Conservation (phyloP, 2,797 vertebrate species). For the Lepilemur septentrionalis region DNA sequence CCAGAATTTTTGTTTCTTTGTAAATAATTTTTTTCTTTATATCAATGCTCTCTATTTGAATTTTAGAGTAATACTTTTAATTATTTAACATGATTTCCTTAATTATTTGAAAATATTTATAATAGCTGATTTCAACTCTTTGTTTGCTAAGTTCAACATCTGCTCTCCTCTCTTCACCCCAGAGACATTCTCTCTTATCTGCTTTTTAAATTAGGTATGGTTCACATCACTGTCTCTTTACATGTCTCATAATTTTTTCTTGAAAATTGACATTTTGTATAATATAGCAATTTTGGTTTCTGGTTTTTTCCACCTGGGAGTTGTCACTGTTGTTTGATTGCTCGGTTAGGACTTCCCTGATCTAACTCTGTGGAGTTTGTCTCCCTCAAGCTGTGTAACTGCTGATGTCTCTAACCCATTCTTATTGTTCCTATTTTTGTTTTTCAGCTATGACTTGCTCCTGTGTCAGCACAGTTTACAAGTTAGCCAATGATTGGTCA, state of each 20-base stretch:
- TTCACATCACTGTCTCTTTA: neutral
- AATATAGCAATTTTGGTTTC: neutral
- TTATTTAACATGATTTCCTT: neutral
- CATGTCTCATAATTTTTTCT: neutral
- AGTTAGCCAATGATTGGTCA: neutral
- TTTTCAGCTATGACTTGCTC: neutral
- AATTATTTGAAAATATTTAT: constrained; percentile 30
- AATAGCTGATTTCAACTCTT: neutral
- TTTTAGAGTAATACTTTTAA: neutral
- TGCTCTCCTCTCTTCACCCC: neutral
- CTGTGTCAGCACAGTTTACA: neutral
- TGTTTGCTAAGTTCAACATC: neutral
- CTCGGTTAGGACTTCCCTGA: neutral
- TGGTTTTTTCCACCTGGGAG: neutral
- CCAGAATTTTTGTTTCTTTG: constrained; percentile 18
- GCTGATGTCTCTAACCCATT: neutral
- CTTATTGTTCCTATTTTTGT: neutral
- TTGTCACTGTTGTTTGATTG: neutral
- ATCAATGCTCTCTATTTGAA: neutral
- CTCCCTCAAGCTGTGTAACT: neutral
- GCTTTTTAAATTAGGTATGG: neutral
- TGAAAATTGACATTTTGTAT: constrained; percentile 23
- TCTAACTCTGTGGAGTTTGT: neutral
- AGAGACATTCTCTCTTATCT: neutral
- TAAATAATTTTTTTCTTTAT: neutral